Evolutionary conservation across 2,888 invertebrate genomes (phyloP).

Genomic region (Osmoderma eremita): DNA sequence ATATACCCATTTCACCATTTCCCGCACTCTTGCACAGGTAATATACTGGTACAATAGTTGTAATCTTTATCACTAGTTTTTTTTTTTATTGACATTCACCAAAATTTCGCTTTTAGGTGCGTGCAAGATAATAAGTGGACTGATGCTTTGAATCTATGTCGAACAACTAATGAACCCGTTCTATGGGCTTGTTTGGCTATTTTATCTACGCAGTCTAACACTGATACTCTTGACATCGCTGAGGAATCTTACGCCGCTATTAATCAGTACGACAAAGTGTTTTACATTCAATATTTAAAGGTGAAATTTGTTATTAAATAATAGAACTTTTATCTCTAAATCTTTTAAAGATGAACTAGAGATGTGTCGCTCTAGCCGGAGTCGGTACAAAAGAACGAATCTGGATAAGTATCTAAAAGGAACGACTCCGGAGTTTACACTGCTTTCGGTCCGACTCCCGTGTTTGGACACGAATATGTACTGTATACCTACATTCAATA

Average conservation of each 20-base stretch:
- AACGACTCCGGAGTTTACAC: too few species aligned
- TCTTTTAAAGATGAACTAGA: conserved; percentile 1
- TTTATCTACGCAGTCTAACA: conserved; percentile 83
- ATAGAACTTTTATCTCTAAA: not conserved
- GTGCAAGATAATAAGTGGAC: conserved; percentile 81
- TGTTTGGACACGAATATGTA: too few species aligned
- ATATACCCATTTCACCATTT: conserved; percentile 78
- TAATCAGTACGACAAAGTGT: conserved; percentile 86
- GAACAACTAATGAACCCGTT: conserved; percentile 67
- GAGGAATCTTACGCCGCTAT: conserved; percentile 95
- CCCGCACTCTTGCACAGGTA: conserved; percentile 67
- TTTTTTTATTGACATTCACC: too few species aligned
- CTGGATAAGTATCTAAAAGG: too few species aligned
- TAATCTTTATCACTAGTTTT: too few species aligned
- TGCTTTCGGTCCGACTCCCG: too few species aligned
- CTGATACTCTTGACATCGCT: conserved; percentile 81
- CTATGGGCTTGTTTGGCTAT: conserved; percentile 96
- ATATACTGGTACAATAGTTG: conserved; percentile 7
- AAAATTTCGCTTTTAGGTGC: conserved; percentile 62
- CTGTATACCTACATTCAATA: too few species aligned
- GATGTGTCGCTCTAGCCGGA: too few species aligned
- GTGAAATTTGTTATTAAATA: conserved; percentile 61
- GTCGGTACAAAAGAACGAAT: too few species aligned
- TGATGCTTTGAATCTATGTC: conserved; percentile 59
- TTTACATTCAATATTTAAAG: conserved; percentile 84